These are phyloP conservation scores for Paramuricea clavata DNA, from an alignment of 92 coral and sea anemone species.

Conservation along the genomic window DNA sequence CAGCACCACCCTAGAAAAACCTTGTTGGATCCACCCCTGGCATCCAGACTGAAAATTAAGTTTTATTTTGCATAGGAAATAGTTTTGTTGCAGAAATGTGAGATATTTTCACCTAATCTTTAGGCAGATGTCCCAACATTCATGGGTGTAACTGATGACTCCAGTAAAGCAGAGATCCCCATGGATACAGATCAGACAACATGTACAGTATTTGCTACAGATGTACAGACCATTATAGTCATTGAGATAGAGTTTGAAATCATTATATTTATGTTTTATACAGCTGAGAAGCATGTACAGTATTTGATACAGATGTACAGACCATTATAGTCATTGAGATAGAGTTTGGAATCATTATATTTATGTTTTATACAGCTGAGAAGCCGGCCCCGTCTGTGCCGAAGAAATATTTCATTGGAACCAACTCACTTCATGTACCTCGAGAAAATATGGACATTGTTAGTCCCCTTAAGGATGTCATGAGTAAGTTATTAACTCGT, in stretches of 20 bases:
- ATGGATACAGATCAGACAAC: slow-evolving; percentile 84
- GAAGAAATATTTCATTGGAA: slow-evolving; percentile 80
- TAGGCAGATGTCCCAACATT: slow-evolving; percentile 93
- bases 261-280: neutral
- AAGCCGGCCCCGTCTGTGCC: slow-evolving; percentile 63
- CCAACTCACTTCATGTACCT: slow-evolving; percentile 89
- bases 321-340: no score
- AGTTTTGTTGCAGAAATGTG: no score
- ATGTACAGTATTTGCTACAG: slow-evolving; percentile 8
- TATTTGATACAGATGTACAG: slow-evolving; percentile 6
- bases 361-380: neutral
- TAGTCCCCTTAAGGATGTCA: slow-evolving; percentile 96
- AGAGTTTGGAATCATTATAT: neutral
- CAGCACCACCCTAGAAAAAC: no score
- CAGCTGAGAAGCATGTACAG: slow-evolving; percentile 24
- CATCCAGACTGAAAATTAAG: no score
- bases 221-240: no score
- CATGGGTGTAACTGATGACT: slow-evolving; percentile 80
- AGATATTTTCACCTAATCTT: no score
- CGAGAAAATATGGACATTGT: slow-evolving; percentile 88
- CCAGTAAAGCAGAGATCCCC: slow-evolving; percentile 66
- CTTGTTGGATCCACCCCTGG: no score
- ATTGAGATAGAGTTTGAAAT: no score
- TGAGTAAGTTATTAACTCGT: slow-evolving; percentile 95
- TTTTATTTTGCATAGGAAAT: no score